Percentiles rank a stretch among this genome's conserved stretches.
These are phyloP conservation scores for Operophtera brumata DNA, from an alignment of 2,888 invertebrate species.

Conservation along the genomic window DNA sequence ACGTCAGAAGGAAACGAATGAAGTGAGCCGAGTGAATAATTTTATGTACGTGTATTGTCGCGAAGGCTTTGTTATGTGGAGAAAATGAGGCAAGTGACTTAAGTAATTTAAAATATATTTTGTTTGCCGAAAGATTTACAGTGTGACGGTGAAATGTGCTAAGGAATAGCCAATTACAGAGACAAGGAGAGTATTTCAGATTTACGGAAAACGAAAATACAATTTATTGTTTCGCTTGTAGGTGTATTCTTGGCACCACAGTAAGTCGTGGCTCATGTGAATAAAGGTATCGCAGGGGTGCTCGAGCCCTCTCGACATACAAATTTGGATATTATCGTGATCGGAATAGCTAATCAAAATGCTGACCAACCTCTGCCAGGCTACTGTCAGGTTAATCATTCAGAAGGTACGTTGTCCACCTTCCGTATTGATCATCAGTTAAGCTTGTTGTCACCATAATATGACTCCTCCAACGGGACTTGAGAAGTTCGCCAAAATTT, in stretches of 20 bases:
- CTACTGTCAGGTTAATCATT: too few species aligned
- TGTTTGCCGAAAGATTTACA: constrained; percentile 17
- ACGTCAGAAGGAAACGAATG: constrained; percentile 61
- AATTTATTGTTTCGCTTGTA: background rate
- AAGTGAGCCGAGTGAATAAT: constrained; percentile 65
- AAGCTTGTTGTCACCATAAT: too few species aligned
- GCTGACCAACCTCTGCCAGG: too few species aligned
- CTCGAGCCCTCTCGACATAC: too few species aligned
- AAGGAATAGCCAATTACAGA: constrained; percentile 14
- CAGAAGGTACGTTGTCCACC: too few species aligned
- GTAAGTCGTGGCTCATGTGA: too few species aligned
- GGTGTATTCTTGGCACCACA: background rate
- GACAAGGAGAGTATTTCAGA: background rate
- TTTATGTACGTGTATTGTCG: constrained; percentile 46
- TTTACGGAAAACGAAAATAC: background rate
- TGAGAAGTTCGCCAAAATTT: too few species aligned
- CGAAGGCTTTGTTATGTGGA: constrained; percentile 40
- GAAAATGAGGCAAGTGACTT: constrained; percentile 20
- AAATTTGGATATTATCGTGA: too few species aligned
- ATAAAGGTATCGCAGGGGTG: too few species aligned
- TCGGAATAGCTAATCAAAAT: too few species aligned
- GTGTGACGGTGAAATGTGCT: constrained; percentile 7
- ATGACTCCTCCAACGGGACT: too few species aligned
- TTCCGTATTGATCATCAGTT: too few species aligned
- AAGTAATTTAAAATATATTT: constrained; percentile 28